Evolutionary conservation across 2,797 vertebrate genomes (phyloP), one percentile per base, ranked within the genome.

Genomic region (Acrossocheilus wenchowensis): DNA sequence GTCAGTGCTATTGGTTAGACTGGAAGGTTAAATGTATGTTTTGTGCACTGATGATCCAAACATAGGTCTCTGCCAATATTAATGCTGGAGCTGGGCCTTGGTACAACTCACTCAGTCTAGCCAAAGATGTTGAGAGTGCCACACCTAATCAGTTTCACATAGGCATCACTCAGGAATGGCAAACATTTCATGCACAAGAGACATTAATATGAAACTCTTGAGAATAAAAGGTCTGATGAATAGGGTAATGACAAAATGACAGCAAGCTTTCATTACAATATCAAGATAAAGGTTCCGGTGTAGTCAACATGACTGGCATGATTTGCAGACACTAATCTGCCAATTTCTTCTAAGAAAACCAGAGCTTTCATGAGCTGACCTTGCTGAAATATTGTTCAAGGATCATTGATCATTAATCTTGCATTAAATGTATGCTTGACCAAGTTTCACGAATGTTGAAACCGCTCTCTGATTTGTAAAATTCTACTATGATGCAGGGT

Each of bases 41-140:
- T 66, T 81, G 34, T 74, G 36, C 39, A 36, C 52, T 62, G 36
- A 82, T 68, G 36, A 82, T 82, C 79, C 83, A 86, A 89, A 90
- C 78, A 89, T 71, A 87, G 62, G 75, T 84, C 50, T 82, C 45
- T 88, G 85, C 74, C 89, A 87, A 85, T 77, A 75, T 71, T 81
- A 69, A 83, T 77, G 34, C 30, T 87, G 64, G 74, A 86, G 57
- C 77, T 81, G 78, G 74, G 26, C 69, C 54, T 85, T 80, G 62
- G 57, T 72, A 77, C 77, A 83, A 74, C 52, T 82, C 39, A 80
- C 21, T 52, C 26, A 69, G 9, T 78, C 41, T 26, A 41, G 50
- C 57, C n/a, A 71, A 23, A 69, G 69, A 78, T 82, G 30, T 48
- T 86, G 41, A 30, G 48, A 43, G 75, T 57, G 81, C 71, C 88